Conservation (phyloP, 2,888 invertebrate species). For the Tortrix viridana region DNA sequence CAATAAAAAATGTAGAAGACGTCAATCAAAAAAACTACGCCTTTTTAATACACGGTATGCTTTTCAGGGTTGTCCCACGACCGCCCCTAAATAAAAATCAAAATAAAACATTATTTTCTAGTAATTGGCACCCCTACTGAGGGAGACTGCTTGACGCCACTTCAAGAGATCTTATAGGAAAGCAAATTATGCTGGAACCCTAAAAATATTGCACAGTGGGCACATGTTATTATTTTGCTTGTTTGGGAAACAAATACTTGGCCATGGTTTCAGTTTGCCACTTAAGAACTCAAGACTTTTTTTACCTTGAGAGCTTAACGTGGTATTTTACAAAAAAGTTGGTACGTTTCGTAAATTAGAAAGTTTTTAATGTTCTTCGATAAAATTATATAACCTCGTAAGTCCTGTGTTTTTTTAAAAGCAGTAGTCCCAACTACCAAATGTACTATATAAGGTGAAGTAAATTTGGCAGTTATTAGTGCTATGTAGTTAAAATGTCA, state of each 20-base stretch:
- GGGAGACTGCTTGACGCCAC: constrained; percentile 73
- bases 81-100: constrained; percentile 82
- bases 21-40: constrained; percentile 77
- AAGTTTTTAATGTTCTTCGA: too few relatives aligned
- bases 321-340: too few relatives aligned
- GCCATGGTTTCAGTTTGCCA: neutral
- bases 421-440: too few relatives aligned
- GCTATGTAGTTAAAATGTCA: too few relatives aligned
- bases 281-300: neutral
- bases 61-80: constrained; percentile 81
- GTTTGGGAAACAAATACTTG: constrained; percentile 51
- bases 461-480: too few relatives aligned
- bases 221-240: constrained; percentile 71
- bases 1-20: constrained; percentile 71
- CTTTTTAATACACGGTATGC: constrained; percentile 78
- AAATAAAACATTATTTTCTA: constrained; percentile 80
- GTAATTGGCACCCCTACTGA: constrained; percentile 82
- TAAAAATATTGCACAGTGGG: constrained; percentile 56
- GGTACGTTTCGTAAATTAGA: too few relatives aligned
- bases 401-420: too few relatives aligned
- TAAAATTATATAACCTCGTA: too few relatives aligned
- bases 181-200: constrained; percentile 65
- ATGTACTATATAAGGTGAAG: too few relatives aligned
- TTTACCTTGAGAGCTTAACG: too few relatives aligned
- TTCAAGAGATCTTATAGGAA: constrained; percentile 80